A percentile compares a stretch with the other conserved stretches of the same genome.
These are phyloP conservation scores for Bathynomus jamesi DNA, from an alignment of 1,140 invertebrate species.

Conservation along the genomic window DNA sequence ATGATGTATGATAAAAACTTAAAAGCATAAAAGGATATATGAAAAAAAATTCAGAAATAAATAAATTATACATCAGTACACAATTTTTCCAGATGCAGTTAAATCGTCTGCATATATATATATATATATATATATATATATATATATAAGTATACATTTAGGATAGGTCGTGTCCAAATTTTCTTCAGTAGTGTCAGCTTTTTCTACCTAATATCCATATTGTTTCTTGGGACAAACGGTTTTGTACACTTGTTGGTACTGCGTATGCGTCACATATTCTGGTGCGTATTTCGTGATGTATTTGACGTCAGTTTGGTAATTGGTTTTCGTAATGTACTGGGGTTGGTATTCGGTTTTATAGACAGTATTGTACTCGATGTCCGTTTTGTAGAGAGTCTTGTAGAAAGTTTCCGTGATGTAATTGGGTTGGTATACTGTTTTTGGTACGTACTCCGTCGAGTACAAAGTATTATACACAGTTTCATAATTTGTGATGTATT, in stretches of 20 bases:
- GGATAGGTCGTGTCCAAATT: no score
- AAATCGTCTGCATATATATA: no score
- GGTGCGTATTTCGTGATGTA: slow-evolving; percentile 18
- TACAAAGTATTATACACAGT: slow-evolving; percentile 13
- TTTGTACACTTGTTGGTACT: slow-evolving; percentile 15
- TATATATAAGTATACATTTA: no score
- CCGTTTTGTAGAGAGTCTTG: slow-evolving; percentile 16
- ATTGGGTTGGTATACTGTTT: slow-evolving; percentile 9
- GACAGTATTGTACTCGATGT: slow-evolving; percentile 15
- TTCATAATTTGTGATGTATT: slow-evolving; percentile 18
- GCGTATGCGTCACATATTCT: slow-evolving; percentile 4
- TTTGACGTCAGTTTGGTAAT: slow-evolving; percentile 4
- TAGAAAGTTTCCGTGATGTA: slow-evolving; percentile 13
- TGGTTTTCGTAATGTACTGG: slow-evolving; percentile 17
- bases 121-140: no score
- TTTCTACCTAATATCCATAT: slow-evolving; percentile 10
- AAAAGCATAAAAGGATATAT: no score
- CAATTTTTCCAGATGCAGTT: no score
- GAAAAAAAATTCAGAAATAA: no score
- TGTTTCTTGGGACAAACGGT: slow-evolving; percentile 15
- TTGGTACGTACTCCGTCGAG: slow-evolving; percentile 13
- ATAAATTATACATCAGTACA: no score
- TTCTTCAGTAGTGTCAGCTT: no score
- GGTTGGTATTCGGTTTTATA: slow-evolving; percentile 15
- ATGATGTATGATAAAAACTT: no score